Percentiles rank a stretch among this genome's conserved stretches.
phyloP scores from a whole-genome alignment of 2,797 vertebrate genomes.

The Peromyscus eremicus region DNA sequence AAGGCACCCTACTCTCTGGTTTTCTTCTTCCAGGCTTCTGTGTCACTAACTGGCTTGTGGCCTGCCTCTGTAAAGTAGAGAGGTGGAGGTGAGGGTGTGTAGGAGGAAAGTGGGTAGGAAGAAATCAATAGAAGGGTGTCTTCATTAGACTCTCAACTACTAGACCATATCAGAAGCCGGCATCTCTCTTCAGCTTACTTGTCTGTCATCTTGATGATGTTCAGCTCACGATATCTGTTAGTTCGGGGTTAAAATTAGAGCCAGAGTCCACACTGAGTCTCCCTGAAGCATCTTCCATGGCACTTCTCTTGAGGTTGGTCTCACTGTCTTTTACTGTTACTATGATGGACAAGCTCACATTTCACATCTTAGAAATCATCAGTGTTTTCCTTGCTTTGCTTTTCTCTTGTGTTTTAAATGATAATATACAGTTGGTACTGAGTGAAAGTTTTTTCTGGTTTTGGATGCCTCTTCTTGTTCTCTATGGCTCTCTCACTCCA shows the following conservation, averaged over 20 bases:
- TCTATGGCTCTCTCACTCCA: neutral
- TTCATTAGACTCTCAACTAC: neutral
- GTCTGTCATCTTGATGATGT: fast-evolving
- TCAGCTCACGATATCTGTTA: neutral
- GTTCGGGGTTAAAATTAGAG: neutral
- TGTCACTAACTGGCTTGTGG: neutral
- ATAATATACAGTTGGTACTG: neutral
- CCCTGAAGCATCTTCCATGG: too few species aligned
- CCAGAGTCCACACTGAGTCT: neutral
- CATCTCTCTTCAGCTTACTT: neutral
- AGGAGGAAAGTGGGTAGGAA: neutral
- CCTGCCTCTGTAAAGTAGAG: neutral
- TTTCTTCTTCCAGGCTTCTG: neutral
- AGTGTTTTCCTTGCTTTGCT: neutral
- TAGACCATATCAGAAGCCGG: neutral
- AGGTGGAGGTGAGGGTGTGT: fast-evolving
- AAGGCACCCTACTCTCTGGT: neutral
- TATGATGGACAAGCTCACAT: neutral
- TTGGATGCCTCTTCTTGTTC: neutral
- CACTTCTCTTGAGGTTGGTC: neutral
- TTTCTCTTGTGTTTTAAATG: neutral
- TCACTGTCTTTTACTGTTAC: neutral
- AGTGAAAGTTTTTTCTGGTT: neutral
- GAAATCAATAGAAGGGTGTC: neutral
- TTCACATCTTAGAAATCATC: neutral